phyloP scores from a whole-genome alignment of 2,797 vertebrate species.

The Clamator glandarius region DNA sequence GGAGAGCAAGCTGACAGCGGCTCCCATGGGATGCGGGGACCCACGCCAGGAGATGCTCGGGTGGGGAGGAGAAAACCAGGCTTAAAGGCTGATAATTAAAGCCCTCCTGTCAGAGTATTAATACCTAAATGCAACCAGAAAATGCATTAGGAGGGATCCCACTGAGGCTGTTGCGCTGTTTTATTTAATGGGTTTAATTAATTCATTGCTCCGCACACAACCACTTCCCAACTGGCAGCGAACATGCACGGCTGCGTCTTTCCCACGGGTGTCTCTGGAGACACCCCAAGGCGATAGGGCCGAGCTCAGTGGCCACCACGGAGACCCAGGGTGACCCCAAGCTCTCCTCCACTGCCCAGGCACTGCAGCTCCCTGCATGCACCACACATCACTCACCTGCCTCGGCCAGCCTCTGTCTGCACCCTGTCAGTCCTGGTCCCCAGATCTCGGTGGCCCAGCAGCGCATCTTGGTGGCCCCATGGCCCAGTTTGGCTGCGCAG shows the following conservation, averaged over 20 bases:
- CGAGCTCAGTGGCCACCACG: too few relatives aligned
- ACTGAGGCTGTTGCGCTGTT: not conserved
- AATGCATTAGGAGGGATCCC: constrained; percentile 5
- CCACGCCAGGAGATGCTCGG: not conserved
- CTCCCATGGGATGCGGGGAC: not conserved
- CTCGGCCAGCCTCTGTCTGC: not conserved
- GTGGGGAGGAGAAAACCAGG: not conserved
- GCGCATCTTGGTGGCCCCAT: not conserved
- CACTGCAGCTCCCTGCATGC: not conserved
- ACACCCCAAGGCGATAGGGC: accelerated
- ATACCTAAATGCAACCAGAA: not conserved
- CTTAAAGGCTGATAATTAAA: constrained; percentile 13
- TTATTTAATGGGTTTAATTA: constrained; percentile 60
- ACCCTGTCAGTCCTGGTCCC: accelerated
- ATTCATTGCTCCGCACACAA: not conserved
- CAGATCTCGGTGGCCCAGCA: accelerated
- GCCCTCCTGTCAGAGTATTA: constrained; percentile 15
- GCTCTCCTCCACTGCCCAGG: too few relatives aligned
- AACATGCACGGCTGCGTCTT: accelerated
- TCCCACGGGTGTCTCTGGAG: not conserved
- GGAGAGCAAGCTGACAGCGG: not conserved
- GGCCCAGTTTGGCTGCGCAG: accelerated
- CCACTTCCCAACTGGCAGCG: not conserved
- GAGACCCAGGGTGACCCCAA: too few relatives aligned
- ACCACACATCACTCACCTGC: accelerated